phyloP scores from a whole-genome alignment of 2,888 invertebrate genomes.

The Priocnemis perturbator region DNA sequence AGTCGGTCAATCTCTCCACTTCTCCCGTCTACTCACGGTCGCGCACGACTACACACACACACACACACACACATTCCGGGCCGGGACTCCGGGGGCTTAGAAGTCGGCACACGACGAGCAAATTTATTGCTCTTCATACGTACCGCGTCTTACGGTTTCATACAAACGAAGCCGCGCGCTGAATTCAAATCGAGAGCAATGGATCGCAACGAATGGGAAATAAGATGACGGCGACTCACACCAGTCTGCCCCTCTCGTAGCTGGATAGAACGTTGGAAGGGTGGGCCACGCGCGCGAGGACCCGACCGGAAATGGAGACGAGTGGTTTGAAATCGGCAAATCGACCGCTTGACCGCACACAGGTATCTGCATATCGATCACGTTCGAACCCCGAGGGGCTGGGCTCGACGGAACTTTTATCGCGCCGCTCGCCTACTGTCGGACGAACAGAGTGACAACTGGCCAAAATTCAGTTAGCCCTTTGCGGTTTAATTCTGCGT shows the following conservation, averaged over 20 bases:
- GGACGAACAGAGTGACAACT: too few species aligned
- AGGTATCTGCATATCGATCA: too few species aligned
- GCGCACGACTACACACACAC: too few species aligned
- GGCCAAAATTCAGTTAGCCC: too few species aligned
- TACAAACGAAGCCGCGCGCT: constrained; percentile 25
- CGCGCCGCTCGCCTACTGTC: too few species aligned
- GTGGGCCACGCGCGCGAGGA: not conserved
- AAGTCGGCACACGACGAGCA: constrained; percentile 18
- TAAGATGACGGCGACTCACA: constrained; percentile 22
- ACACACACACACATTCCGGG: too few species aligned
- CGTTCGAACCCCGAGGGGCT: too few species aligned
- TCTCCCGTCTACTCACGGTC: too few species aligned
- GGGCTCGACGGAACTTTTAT: too few species aligned
- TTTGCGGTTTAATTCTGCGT: too few species aligned
- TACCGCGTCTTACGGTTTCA: constrained; percentile 11
- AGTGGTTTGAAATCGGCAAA: not conserved
- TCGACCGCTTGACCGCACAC: not conserved
- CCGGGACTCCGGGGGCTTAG: not conserved
- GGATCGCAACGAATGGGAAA: constrained; percentile 32
- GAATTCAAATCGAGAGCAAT: constrained; percentile 31
- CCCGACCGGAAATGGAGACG: not conserved
- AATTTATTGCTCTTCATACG: constrained; percentile 35
- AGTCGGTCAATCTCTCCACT: too few species aligned
- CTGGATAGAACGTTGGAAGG: not conserved
- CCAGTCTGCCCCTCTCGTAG: too few species aligned